Base-by-base conservation (phyloP, 2,888 invertebrate species). In the Alcis repandata region DNA sequence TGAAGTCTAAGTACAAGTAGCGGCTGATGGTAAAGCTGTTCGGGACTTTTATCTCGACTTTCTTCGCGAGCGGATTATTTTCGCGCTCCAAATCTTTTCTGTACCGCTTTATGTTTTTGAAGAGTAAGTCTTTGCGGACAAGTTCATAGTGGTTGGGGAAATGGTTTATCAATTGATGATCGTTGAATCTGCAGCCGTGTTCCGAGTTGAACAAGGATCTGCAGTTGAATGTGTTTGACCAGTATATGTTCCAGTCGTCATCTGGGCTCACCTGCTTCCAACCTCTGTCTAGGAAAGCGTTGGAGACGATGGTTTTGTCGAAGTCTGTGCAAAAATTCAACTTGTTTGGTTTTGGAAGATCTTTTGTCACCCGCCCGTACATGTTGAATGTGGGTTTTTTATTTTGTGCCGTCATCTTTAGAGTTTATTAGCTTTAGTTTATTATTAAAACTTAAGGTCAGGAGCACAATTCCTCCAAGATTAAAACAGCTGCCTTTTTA, bases 101-200 rank as follows among this genome's bases (percentile, higher is more conserved):
- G 86, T 98, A 99, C 38, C 98, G 91, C 85, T 98, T 98, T 58
- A 99, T 98, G 82, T 99, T 99, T 90, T 98, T 98, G 58, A 99
- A 98, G 68, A 99, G 94, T 60, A 99, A 93, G 92, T 99, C 99
- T 89, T 99, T 99, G 8, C 99, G 94, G 0, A 98, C 98, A 58
- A 99, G 90, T 87, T 99, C 98, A 82, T 98, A 98, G 71, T 98
- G 98, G 87, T 98, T 99, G 0, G 98, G 98, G 84, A 98, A 99
- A 86, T 99, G 98, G 89, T 98, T 99, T 68, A 99, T 98, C 48
- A 97, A 94, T 89, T 98, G 98, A 90, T 98, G 97, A 85, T 98
- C 98, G 73, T 96, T 95, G 60, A 88, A 79, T 45, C 87, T 79
- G 59, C 76, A 77, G 0, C 83, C 82, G 33, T 66, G 80, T 15